phyloP scores from a whole-genome alignment of 2,113 vertebrate species.

The Sebastes fasciatus region DNA sequence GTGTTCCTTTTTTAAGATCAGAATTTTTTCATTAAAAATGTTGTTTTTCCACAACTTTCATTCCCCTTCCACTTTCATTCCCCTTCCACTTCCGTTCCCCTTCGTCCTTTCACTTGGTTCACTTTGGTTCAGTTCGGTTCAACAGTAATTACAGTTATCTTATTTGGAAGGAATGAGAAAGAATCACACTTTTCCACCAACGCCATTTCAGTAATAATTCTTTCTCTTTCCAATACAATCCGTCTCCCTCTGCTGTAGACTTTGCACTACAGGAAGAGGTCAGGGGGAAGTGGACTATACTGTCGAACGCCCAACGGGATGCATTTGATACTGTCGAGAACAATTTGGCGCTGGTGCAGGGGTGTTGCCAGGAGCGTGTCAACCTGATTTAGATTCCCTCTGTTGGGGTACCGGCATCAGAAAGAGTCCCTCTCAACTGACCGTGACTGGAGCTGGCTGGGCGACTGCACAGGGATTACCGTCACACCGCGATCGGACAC shows the following conservation, averaged over 20 bases:
- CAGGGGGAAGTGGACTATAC: slow-evolving; percentile 58
- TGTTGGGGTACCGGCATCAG: slow-evolving; percentile 55
- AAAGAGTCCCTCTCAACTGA: slow-evolving; percentile 51
- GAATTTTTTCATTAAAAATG: neutral
- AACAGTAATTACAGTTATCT: slow-evolving; percentile 16
- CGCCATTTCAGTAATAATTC: slow-evolving; percentile 13
- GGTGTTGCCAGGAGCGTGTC: slow-evolving; percentile 73
- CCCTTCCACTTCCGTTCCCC: neutral
- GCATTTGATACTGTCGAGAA: slow-evolving; percentile 81
- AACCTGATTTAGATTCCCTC: slow-evolving; percentile 70
- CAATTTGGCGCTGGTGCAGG: slow-evolving; percentile 67
- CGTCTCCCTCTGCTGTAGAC: slow-evolving; percentile 13
- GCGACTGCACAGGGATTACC: slow-evolving; percentile 60
- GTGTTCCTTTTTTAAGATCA: neutral
- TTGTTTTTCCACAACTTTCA: neutral
- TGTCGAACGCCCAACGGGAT: slow-evolving; percentile 69
- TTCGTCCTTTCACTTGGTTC: slow-evolving; percentile 2
- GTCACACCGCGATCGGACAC: slow-evolving; percentile 36
- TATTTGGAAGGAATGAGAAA: neutral
- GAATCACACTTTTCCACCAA: slow-evolving; percentile 30
- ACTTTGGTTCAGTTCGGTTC: slow-evolving; percentile 9
- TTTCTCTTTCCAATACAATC: slow-evolving; percentile 28
- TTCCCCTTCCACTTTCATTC: neutral
- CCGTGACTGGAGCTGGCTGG: slow-evolving; percentile 69
- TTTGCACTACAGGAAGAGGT: slow-evolving; percentile 66